Percentiles rank a stretch among this genome's conserved stretches.
Conservation (phyloP, 2,888 invertebrate genomes). For the Colletes collaris region DNA sequence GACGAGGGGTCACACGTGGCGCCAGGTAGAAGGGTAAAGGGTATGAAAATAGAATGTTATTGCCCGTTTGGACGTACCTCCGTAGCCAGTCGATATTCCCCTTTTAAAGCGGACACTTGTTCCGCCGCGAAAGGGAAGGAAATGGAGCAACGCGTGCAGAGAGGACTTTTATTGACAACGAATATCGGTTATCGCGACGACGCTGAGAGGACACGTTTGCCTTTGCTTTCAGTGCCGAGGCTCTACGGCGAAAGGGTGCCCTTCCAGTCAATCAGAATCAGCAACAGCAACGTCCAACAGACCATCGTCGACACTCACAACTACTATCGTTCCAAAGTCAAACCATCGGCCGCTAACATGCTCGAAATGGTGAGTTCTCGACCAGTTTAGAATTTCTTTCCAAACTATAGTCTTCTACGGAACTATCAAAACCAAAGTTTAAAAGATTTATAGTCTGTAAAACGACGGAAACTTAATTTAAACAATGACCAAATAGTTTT, state of each 20-base stretch:
- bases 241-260: conserved; percentile 86
- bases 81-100: conserved; percentile 39
- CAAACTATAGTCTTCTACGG: too few relatives aligned
- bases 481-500: too few relatives aligned
- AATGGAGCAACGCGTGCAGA: conserved; percentile 37
- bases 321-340: conserved; percentile 89
- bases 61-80: conserved; percentile 47
- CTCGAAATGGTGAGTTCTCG: conserved; percentile 87
- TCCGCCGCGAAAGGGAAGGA: conserved; percentile 28
- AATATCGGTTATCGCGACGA: conserved; percentile 49
- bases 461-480: too few relatives aligned
- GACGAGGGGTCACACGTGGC: conserved; percentile 3
- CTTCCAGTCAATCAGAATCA: conserved; percentile 85
- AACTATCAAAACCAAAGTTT: too few relatives aligned
- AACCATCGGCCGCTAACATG: conserved; percentile 92
- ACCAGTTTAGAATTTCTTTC: neutral
- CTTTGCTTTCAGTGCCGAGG: conserved; percentile 84
- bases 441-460: too few relatives aligned
- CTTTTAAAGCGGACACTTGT: conserved; percentile 43
- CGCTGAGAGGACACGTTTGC: conserved; percentile 32
- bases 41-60: conserved; percentile 57
- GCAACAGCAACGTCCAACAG: conserved; percentile 86
- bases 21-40: conserved; percentile 25
- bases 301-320: conserved; percentile 91
- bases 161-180: conserved; percentile 46